A percentile compares a stretch with the other conserved stretches of the same genome.
Conservation (phyloP, 2,797 vertebrate genomes). For the Phylloscopus collybita region DNA sequence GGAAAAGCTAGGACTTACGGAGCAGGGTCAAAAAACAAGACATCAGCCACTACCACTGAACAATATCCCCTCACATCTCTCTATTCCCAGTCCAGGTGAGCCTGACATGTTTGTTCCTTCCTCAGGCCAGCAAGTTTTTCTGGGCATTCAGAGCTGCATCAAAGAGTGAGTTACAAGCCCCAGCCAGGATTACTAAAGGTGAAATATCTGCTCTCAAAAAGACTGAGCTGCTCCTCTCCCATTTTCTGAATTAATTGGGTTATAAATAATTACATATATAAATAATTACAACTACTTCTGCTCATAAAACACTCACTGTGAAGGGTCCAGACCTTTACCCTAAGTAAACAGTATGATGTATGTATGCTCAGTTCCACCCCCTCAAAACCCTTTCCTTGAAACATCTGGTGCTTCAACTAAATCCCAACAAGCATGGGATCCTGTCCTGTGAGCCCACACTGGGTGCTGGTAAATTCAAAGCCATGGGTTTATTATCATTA, state of each 20-base stretch:
- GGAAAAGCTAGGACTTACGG: not conserved
- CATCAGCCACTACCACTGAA: not conserved
- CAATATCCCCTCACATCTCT: not conserved
- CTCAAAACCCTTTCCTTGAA: not conserved
- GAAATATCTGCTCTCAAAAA: not conserved
- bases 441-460: accelerated
- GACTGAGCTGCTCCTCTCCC: accelerated
- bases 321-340: not conserved
- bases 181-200: not conserved
- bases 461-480: not conserved
- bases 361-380: not conserved
- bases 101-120: not conserved
- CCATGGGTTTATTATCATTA: not conserved
- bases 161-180: not conserved
- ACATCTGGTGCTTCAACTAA: not conserved
- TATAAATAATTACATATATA: not conserved
- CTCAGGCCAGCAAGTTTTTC: not conserved
- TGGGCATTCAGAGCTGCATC: not conserved
- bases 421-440: not conserved
- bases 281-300: not conserved
- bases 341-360: not conserved
- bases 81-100: not conserved
- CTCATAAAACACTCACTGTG: not conserved
- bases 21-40: not conserved
- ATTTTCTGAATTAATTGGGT: not conserved